A percentile compares a stretch with the other conserved stretches of the same genome.
These are phyloP conservation scores for Tapera naevia DNA, from an alignment of 2,797 vertebrate species.

Conservation along the genomic window DNA sequence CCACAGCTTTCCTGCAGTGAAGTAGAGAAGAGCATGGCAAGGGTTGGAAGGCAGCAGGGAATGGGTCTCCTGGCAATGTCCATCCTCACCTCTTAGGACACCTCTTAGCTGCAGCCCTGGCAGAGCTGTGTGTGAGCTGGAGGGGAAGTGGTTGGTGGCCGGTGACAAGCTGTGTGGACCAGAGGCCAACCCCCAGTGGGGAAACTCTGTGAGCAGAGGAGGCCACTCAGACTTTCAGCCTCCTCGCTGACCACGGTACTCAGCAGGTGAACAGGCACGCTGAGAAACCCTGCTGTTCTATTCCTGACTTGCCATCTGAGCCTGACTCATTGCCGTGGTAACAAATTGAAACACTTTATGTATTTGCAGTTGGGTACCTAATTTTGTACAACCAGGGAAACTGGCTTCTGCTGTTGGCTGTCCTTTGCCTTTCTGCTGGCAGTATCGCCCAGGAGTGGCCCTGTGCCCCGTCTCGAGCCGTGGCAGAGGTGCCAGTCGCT, in stretches of 20 bases:
- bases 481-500: background rate
- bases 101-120: background rate
- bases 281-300: slow-evolving; percentile 44
- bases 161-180: accelerated
- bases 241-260: background rate
- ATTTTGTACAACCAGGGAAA: slow-evolving; percentile 64
- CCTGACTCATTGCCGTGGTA: slow-evolving; percentile 76
- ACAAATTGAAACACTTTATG: slow-evolving; percentile 70
- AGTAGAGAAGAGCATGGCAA: background rate
- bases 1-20: background rate
- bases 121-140: accelerated
- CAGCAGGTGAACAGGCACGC: background rate
- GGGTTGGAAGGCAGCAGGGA: background rate
- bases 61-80: background rate
- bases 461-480: accelerated
- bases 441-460: accelerated
- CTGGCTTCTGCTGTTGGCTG: slow-evolving; percentile 17
- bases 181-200: accelerated
- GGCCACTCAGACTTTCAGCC: background rate
- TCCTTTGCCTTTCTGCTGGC: accelerated
- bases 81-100: background rate
- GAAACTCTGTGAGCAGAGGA: background rate
- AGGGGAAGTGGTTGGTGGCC: no score
- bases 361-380: slow-evolving; percentile 38
- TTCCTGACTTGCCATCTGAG: slow-evolving; percentile 65